Evolutionary conservation across 2,888 invertebrate species (phyloP), one percentile per base, ranked within the genome.

Genomic region (Proisotoma minuta): DNA sequence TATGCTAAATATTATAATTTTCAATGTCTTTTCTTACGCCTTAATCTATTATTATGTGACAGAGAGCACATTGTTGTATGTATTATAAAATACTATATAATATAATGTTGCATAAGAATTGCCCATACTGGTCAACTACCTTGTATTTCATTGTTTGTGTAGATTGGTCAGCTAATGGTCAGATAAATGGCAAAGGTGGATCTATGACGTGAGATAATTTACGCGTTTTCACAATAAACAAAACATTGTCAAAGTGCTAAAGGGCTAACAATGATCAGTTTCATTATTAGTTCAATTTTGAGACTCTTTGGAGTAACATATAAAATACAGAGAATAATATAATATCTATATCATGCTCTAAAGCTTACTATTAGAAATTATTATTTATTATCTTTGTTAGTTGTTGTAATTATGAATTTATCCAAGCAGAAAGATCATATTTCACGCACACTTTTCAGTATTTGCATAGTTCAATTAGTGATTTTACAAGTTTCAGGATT

Each of bases 401-500:
- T n/a, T n/a, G n/a, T n/a, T n/a, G n/a, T n/a, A n/a, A n/a, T n/a
- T n/a, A n/a, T n/a, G n/a, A n/a, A n/a, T n/a, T n/a, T n/a, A n/a
- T n/a, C n/a, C n/a, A n/a, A n/a, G n/a, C n/a, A n/a, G n/a, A n/a
- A n/a, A n/a, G n/a, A n/a, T n/a, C n/a, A n/a, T n/a, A n/a, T n/a
- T n/a, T n/a, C n/a, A n/a, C n/a, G n/a, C n/a, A n/a, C n/a, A n/a
- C n/a, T n/a, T n/a, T 20, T 47, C 5, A n/a, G 12, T n/a, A 12
- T 5, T 20, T n/a, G n/a, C 23, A 20, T 58, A 12, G 18, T 58
- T 28, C n/a, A 23, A 18, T 29, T 28, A 15, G 39, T 28, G 26
- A 20, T 60, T 5, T 27, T 54, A 22, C n/a, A n/a, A 2, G 65
- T 65, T 2, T 50, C 49, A 49, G 68, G 57, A 5, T 51, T 67